phyloP scores from a whole-genome alignment of 2,113 vertebrate species.

The Oxyruncus cristatus region DNA sequence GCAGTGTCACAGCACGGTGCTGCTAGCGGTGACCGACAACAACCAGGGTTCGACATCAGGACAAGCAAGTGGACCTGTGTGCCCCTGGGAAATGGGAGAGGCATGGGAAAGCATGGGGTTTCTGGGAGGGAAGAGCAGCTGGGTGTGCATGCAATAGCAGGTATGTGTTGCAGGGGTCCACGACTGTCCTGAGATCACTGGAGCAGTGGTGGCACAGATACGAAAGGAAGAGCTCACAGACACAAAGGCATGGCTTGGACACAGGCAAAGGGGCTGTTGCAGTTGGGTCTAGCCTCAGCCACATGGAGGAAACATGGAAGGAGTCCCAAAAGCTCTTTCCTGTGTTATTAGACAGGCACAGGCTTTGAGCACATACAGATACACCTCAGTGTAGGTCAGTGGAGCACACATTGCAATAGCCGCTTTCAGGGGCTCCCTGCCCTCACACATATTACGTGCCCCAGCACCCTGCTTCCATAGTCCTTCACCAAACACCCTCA shows the following conservation, averaged over 20 bases:
- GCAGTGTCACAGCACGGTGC: not conserved
- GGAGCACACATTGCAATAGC: accelerated
- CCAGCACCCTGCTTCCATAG: not conserved
- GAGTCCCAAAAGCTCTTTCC: not conserved
- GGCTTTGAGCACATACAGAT: accelerated
- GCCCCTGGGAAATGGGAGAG: accelerated
- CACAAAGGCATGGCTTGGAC: not conserved
- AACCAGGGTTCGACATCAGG: not conserved
- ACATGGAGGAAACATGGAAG: not conserved
- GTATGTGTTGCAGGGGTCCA: not conserved
- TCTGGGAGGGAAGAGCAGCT: not conserved
- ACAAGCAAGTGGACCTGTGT: not conserved
- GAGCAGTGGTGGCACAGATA: not conserved
- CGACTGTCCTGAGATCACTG: not conserved
- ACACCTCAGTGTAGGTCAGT: not conserved
- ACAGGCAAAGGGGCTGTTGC: not conserved
- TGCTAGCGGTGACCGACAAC: not conserved
- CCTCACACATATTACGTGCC: accelerated
- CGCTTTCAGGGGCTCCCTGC: not conserved
- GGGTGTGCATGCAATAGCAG: not conserved
- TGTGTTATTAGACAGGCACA: accelerated
- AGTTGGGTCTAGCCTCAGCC: not conserved
- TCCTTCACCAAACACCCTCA: not conserved
- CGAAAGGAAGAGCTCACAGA: not conserved
- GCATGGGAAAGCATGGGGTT: not conserved